phyloP scores from a whole-genome alignment of 2,888 invertebrate species.

The Chrysomela aeneicollis region DNA sequence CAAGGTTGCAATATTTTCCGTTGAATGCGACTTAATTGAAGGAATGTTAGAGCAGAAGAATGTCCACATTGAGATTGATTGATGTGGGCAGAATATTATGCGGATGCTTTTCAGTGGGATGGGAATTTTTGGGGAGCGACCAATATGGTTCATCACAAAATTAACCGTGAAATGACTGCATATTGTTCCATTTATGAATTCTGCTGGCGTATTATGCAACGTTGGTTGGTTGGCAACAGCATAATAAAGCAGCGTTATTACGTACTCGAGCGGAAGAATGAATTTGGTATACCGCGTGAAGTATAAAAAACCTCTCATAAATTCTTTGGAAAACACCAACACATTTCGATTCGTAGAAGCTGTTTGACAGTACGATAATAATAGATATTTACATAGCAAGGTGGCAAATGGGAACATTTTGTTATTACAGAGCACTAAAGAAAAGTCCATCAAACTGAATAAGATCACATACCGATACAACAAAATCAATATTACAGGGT shows the following conservation, averaged over 20 bases:
- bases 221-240: background rate
- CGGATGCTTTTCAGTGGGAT: constrained; percentile 1
- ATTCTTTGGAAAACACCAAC: no score
- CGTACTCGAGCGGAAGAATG: constrained; percentile 21
- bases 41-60: constrained; percentile 6
- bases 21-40: constrained; percentile 8
- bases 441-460: no score
- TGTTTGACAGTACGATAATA: no score
- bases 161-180: background rate
- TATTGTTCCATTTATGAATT: background rate
- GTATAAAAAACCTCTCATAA: no score
- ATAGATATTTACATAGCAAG: no score
- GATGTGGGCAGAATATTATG: constrained; percentile 13
- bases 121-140: constrained; percentile 15
- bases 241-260: background rate
- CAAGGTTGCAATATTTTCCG: constrained; percentile 10
- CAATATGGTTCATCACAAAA: background rate
- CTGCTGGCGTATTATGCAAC: background rate
- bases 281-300: constrained; percentile 3
- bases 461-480: no score
- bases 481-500: no score
- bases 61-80: constrained; percentile 1
- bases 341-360: no score
- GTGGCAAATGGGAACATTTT: no score
- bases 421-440: no score